Conservation (phyloP, 2,888 invertebrate species). For the Zhuqinia jingwanae region DNA sequence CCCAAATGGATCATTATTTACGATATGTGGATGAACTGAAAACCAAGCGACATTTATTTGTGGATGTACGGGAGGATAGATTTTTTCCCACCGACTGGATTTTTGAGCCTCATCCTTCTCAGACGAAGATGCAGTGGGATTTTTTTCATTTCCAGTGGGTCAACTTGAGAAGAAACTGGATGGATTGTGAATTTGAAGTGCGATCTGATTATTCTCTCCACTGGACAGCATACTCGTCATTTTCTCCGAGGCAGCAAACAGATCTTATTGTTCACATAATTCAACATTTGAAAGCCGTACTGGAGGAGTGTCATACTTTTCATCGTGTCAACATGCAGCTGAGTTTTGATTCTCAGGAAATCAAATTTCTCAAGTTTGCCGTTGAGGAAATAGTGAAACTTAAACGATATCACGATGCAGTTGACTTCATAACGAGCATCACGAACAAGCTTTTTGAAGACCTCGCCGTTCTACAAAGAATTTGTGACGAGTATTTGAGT, state of each 20-base stretch:
- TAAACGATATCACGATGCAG: constrained; percentile 41
- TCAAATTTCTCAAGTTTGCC: constrained; percentile 65
- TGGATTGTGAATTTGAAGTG: constrained; percentile 67
- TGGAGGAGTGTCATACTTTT: constrained; percentile 61
- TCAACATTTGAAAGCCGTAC: constrained; percentile 63
- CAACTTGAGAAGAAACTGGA: constrained; percentile 59
- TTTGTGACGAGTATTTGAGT: constrained; percentile 48
- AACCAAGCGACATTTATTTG: constrained; percentile 28
- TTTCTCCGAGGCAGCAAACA: constrained; percentile 51
- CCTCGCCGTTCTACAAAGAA: constrained; percentile 46
- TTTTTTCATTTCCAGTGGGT: constrained; percentile 75
- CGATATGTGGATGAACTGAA: constrained; percentile 50
- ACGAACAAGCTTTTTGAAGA: constrained; percentile 69
- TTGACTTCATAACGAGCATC: constrained; percentile 52
- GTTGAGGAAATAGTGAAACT: constrained; percentile 56
- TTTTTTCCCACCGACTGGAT: constrained; percentile 69
- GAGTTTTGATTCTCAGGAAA: constrained; percentile 70
- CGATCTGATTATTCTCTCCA: constrained; percentile 70
- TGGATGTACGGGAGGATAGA: constrained; percentile 59
- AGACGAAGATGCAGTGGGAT: constrained; percentile 39
- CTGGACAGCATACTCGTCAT: constrained; percentile 60
- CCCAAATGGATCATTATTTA: constrained; percentile 44
- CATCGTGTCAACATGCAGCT: constrained; percentile 58
- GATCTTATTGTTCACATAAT: constrained; percentile 65
- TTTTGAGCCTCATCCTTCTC: constrained; percentile 67